Evolutionary conservation across 2,888 invertebrate species (phyloP), one percentile per base, ranked within the genome.

Genomic region (Drosophila anceps): DNA sequence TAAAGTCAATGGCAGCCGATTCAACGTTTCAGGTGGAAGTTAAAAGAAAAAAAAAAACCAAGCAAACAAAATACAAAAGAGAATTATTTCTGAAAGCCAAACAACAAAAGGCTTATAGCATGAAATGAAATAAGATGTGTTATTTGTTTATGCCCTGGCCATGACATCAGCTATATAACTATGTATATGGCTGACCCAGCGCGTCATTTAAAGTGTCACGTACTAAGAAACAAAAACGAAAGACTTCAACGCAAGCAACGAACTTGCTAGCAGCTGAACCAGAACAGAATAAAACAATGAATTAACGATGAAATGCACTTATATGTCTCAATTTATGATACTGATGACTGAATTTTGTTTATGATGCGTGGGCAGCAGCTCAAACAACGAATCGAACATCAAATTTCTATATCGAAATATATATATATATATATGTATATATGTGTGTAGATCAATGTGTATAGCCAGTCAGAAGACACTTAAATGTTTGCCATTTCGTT

Each of bases 191-290:
- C 60, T 66, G 68, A 80, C 59, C 72, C 51, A 65, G 20, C 48
- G 35, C 41, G 44, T 43, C 31, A 18, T n/a, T n/a, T n/a, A 41
- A 61, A 27, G 29, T 54, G 55, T 73, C 73, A 62, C 58, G 46
- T 53, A 64, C 35, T 33, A 31, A 27, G 27, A 29, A 51, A 10
- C 37, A 43, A 69, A 90, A 86, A 77, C 87, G 71, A 90, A 87
- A 90, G 87, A 90, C 82, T 87, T 87, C 81, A 90, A 90, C 84
- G 70, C 64, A 82, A 75, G 79, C 78, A 79, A 65, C 84, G 70
- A 87, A 87, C 90, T 80, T 72, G 82, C 58, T 50, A 27, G 65
- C 61, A 27, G 65, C 61, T 41, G 27, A 58, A 61, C 33, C 18
- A 55, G 39, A 69, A 48, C 43, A 20, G 13, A 33, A 39, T 20